Evolutionary conservation across 2,888 invertebrate genomes (phyloP), one percentile per base, ranked within the genome.

Genomic region (Petrolisthes manimaculis): DNA sequence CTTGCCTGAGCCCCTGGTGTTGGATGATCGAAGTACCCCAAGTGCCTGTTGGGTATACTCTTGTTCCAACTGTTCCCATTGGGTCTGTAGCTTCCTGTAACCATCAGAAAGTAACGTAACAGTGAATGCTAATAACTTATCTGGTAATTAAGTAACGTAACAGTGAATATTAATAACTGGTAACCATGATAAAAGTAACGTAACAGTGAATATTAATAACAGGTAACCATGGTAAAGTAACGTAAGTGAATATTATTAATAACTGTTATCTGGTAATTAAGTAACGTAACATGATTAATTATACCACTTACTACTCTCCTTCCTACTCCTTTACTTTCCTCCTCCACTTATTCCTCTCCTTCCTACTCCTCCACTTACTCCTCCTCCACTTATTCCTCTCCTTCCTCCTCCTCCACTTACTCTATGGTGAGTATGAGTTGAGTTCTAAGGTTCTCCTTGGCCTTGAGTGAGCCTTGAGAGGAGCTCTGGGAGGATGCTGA

Each of bases 401-500:
- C 14, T 14, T 51, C 67, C n/a, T n/a, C n/a, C n/a, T n/a, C n/a
- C n/a, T n/a, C 9, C 51, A 87, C 90, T 88, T 75, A 90, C 90
- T 90, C 86, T 18, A 90, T 88, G 24, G 88, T 88, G 67, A 79
- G 85, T 54, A 90, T 86, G 51, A 90, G 86, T 55, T 90, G 86
- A 18, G 83, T 79, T 56, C 88, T 56, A 14, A 90, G 82, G 81
- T 90, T 84, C 74, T 90, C 90, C 84, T 90, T 90, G n/a, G 90
- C 90, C 74, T 88, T 90, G 80, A 90, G 86, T 0, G 90, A 90
- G 8, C 90, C 90, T 18, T 90, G 80, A 6, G 86, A 81, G 61
- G 84, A 69, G n/a, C 75, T 67, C 18, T 56, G 81, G 81, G 86
- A 83, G 93, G 95, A 95, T 14, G 95, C 93, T 14, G 95, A 95